Evolutionary conservation across 1,140 invertebrate species (phyloP), one percentile per base, ranked within the genome.

Genomic region (Pachypeltis micranthus): DNA sequence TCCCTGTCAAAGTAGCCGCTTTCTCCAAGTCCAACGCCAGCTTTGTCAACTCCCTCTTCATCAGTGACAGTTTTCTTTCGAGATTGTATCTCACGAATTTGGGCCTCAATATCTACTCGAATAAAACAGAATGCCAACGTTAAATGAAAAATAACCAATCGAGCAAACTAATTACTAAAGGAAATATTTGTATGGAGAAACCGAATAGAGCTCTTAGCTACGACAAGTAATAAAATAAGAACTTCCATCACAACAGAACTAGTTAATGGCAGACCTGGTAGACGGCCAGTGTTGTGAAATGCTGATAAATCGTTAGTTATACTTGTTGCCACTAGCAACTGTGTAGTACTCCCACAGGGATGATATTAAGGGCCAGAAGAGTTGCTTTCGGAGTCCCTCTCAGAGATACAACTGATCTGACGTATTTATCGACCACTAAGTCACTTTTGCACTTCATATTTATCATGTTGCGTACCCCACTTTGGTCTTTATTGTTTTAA

Each of bases 1-100:
- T 96, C 93, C 71, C 84, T 85, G 76, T 98, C 94, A 78, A 91
- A 96, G 70, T 85, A 90, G 12, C 90, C 91, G 70, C 85, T 86
- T 67, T 93, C 88, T 60, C 91, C 89, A 55, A 96, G 76, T 1
- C 88, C 88, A n/a, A 95, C 90, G 62, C 90, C 83, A 2, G 81
- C 79, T 47, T 78, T 80, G 67, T 87, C 85, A 16, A 78, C 76
- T 14, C 64, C 67, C 57, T 67, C 68, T 54, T 62, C 60, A 44
- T 66, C 65, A 56, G 82, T 77, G n/a, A 83, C 73, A 68, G 87
- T 86, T 70, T 86, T 90, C 73, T 91, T 92, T 70, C 90, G 90
- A 24, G 85, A 83, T 74, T 96, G 93, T 67, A 96, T 85, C 69
- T 93, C 91, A 63, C 84, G 78, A 69, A 96, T 93, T 74, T 95